Base-by-base conservation (phyloP, 1,140 invertebrate genomes). In the Dendroctonus valens region DNA sequence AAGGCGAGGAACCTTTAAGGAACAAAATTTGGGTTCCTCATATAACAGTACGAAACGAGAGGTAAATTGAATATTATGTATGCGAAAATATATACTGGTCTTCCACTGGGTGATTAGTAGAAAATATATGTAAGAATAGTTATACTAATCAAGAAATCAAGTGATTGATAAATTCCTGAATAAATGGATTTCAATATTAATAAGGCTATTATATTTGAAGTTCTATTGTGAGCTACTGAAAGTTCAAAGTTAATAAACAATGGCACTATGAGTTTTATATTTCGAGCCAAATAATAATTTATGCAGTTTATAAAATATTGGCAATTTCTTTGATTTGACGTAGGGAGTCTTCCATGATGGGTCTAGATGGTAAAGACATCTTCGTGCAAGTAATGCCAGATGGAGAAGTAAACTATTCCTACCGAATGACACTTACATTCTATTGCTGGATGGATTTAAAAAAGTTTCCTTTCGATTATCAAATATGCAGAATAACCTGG, bases 401-500 rank as follows among this genome's bases (percentile, higher is more conserved):
- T 49, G 91, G 91, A 14, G 87, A 88, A 65, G 89, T 93, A 4
- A 83, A 89, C 15, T 86, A 91, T 68, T 89, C 89, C 41, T 85
- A 86, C 9, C 77, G 91, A 72, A 84, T 93, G 76, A 90, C 91
- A 76, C 86, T 89, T 0, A 88, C 86, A 1, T 80, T 93, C 0
- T 89, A 91, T 66, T 94, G 91, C 72, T 89, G 89, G 80, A 89
- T 93, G 80, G 86, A 91, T 73, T 76, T 93, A 15, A 86, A 91
- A 76, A 93, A 93, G 75, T 93, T 93, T 72, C 91, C 91, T 1
- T 93, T 93, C 70, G 91, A 93, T 72, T 84, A 88, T 48, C 91
- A 93, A 77, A 83, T 86, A 38, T 93, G 91, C 75, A 86, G 88
- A 42, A 83, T 93, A 42, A 84, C 88, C 41, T 84, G 93, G 52